Percentiles rank a stretch among this genome's conserved stretches.
Evolutionary conservation across 2,888 invertebrate genomes (phyloP).

Genomic region (Hyles lineata): DNA sequence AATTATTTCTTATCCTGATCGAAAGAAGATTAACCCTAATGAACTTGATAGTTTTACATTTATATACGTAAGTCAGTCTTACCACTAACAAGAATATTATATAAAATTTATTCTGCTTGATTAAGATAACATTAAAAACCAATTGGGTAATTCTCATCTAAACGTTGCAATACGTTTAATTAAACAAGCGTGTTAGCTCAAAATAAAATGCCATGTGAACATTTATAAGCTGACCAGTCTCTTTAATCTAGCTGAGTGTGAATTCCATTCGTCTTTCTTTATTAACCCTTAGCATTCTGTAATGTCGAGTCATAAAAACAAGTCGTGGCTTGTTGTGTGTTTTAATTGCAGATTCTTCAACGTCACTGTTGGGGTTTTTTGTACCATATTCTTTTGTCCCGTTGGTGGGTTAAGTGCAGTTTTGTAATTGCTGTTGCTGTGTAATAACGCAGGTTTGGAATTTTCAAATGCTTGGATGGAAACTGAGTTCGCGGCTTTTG

Average conservation of each 20-base stretch:
- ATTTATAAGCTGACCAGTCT: conserved; percentile 32
- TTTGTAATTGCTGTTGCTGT: conserved; percentile 8
- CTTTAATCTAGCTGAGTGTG: conserved; percentile 32
- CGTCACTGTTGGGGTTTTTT: conserved; percentile 8
- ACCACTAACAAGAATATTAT: too few species aligned
- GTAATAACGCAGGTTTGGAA: background rate
- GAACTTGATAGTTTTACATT: too few species aligned
- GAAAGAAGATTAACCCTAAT: too few species aligned
- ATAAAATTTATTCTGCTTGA: too few species aligned
- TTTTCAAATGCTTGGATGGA: background rate
- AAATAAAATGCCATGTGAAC: conserved; percentile 29
- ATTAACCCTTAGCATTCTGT: conserved; percentile 12
- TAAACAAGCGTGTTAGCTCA: background rate
- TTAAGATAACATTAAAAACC: background rate
- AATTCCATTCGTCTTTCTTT: conserved; percentile 18
- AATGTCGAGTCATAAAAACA: conserved; percentile 9
- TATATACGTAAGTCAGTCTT: too few species aligned
- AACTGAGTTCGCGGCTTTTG: background rate
- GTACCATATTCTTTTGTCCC: conserved; percentile 10
- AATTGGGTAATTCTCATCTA: background rate
- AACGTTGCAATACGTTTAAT: background rate
- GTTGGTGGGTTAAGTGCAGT: background rate
- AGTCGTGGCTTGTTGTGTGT: background rate
- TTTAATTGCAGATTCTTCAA: conserved; percentile 21
- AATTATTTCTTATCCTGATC: too few species aligned